These are phyloP conservation scores for Ligdia adustata DNA, from an alignment of 2,888 invertebrate species.

Conservation along the genomic window DNA sequence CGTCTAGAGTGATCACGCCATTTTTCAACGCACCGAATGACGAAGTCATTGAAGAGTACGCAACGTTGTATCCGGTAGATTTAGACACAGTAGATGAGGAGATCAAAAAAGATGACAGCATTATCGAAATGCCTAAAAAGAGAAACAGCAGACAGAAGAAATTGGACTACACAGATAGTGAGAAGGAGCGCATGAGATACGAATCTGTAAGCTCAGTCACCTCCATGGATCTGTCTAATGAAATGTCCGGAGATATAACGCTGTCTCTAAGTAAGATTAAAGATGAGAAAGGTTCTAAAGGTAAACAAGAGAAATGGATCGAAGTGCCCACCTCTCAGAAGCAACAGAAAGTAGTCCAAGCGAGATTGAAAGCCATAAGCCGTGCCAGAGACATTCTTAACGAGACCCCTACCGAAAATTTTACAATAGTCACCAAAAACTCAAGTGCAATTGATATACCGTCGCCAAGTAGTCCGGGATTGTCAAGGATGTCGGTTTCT, in stretches of 20 bases:
- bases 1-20: slow-evolving; percentile 87
- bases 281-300: slow-evolving; percentile 54
- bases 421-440: slow-evolving; percentile 67
- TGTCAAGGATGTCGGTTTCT: slow-evolving; percentile 63
- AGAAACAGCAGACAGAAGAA: slow-evolving; percentile 75
- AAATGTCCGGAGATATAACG: slow-evolving; percentile 68
- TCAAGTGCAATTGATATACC: slow-evolving; percentile 51
- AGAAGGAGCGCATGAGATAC: slow-evolving; percentile 68
- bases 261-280: slow-evolving; percentile 67
- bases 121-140: slow-evolving; percentile 60
- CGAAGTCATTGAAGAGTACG: slow-evolving; percentile 76
- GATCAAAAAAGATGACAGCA: slow-evolving; percentile 71
- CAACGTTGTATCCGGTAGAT: slow-evolving; percentile 68
- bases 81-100: slow-evolving; percentile 79
- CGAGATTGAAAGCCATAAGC: slow-evolving; percentile 72
- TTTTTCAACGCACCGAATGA: slow-evolving; percentile 86
- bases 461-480: slow-evolving; percentile 42
- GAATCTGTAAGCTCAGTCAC: slow-evolving; percentile 73
- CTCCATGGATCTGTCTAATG: slow-evolving; percentile 68
- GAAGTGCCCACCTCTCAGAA: slow-evolving; percentile 74
- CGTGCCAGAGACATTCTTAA: slow-evolving; percentile 69
- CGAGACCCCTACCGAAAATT: slow-evolving; percentile 62
- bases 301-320: slow-evolving; percentile 73
- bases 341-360: slow-evolving; percentile 77
- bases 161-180: slow-evolving; percentile 75